phyloP scores from a whole-genome alignment of 2,797 vertebrate species.

The Eulemur mongoz region DNA sequence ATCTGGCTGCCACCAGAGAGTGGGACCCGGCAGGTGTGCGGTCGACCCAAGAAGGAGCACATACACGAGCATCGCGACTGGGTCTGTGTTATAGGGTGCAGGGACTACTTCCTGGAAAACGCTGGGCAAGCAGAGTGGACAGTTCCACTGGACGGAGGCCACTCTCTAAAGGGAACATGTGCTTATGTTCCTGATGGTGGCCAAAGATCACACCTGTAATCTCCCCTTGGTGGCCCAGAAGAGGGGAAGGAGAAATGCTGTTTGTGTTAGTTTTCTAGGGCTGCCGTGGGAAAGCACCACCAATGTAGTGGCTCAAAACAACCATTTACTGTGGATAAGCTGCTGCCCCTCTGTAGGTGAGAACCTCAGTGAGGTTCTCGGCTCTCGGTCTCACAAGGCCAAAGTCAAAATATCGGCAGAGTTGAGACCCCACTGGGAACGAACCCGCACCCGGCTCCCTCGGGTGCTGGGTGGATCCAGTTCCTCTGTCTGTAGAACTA shows the following conservation, averaged over 20 bases:
- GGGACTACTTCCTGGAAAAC: neutral
- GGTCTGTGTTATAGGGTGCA: neutral
- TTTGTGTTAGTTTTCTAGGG: neutral
- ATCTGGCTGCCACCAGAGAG: neutral
- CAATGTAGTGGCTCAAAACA: rapidly evolving
- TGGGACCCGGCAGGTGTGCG: neutral
- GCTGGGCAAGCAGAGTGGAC: neutral
- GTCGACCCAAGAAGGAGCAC: neutral
- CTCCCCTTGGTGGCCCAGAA: neutral
- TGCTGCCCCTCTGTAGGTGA: neutral
- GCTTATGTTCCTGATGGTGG: neutral
- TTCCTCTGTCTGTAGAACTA: too few species aligned
- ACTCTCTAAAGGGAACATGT: neutral
- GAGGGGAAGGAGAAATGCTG: neutral
- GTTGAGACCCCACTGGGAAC: rapidly evolving
- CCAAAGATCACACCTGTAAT: neutral
- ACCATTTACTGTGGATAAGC: neutral
- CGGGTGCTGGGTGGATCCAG: neutral
- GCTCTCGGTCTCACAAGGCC: neutral
- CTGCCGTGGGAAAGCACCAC: too few species aligned
- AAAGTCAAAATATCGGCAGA: rapidly evolving
- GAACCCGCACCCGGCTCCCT: neutral
- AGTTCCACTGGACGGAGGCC: neutral
- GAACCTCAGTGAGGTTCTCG: rapidly evolving
- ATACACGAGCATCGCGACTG: too few species aligned